Percentiles rank a stretch among this genome's conserved stretches.
These are phyloP conservation scores for Sarotherodon lohbergeri DNA, from an alignment of 2,113 vertebrate species.

Conservation along the genomic window DNA sequence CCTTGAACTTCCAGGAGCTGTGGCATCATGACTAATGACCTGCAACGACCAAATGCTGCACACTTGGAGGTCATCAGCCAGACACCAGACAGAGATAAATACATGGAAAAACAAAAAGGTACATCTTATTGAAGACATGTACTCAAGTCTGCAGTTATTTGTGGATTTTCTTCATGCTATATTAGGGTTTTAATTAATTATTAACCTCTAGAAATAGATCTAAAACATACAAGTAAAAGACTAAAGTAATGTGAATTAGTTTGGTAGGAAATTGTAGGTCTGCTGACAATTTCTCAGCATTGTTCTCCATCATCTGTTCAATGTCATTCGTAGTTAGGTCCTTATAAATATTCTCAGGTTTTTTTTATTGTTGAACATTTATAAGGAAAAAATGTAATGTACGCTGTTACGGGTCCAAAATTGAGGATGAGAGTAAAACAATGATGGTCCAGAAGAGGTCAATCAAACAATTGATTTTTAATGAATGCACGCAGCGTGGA, in stretches of 20 bases:
- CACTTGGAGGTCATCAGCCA: constrained; percentile 22
- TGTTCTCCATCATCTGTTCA: no score
- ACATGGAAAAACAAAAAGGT: neutral
- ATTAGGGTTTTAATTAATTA: neutral
- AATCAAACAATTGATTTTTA: no score
- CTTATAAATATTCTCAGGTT: neutral
- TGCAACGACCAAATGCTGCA: neutral
- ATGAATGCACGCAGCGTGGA: no score
- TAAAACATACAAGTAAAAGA: neutral
- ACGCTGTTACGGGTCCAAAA: no score
- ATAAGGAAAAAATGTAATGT: neutral
- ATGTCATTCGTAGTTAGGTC: neutral
- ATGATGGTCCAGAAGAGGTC: no score
- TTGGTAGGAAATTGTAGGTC: neutral
- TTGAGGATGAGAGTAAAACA: no score
- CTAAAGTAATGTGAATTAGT: neutral
- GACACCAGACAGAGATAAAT: constrained; percentile 12
- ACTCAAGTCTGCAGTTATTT: neutral
- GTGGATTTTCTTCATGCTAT: neutral
- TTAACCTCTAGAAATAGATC: neutral
- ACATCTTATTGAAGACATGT: neutral
- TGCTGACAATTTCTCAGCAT: no score
- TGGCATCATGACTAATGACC: constrained; percentile 49
- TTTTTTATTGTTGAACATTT: neutral
- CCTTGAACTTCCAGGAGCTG: constrained; percentile 43